phyloP scores from a whole-genome alignment of 2,888 invertebrate species.

The Drosophila demipolita region DNA sequence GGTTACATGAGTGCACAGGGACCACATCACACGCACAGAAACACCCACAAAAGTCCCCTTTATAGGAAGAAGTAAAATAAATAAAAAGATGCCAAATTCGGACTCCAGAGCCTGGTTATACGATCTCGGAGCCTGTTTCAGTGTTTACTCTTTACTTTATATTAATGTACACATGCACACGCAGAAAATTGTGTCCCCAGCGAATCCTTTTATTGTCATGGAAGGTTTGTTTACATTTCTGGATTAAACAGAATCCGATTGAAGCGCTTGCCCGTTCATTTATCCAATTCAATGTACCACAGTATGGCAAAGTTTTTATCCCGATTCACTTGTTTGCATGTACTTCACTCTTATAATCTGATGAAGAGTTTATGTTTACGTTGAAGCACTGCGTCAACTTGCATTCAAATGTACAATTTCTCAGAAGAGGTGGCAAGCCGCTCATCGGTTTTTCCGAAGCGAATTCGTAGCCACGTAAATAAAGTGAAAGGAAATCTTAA shows the following conservation, averaged over 20 bases:
- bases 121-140: slow-evolving; percentile 35
- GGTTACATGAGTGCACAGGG: slow-evolving; percentile 5
- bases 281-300: background rate
- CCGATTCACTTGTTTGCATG: background rate
- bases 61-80: slow-evolving; percentile 4
- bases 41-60: background rate
- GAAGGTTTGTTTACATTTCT: slow-evolving; percentile 38
- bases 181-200: slow-evolving; percentile 18
- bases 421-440: background rate
- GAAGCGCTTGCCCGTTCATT: background rate
- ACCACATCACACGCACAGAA: slow-evolving; percentile 33
- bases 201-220: slow-evolving; percentile 18
- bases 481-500: slow-evolving; percentile 23
- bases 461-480: slow-evolving; percentile 34
- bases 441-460: slow-evolving; percentile 8
- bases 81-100: slow-evolving; percentile 4
- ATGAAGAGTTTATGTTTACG: slow-evolving; percentile 10
- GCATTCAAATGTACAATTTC: slow-evolving; percentile 6
- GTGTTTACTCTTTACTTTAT: slow-evolving; percentile 50
- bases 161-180: slow-evolving; percentile 60
- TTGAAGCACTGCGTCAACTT: slow-evolving; percentile 17
- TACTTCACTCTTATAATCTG: slow-evolving; percentile 15
- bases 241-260: slow-evolving; percentile 12
- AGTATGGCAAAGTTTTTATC: background rate
- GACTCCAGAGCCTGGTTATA: slow-evolving; percentile 3